phyloP scores from a whole-genome alignment of 2,797 vertebrate genomes.

The Heteromormyrus szaboi region DNA sequence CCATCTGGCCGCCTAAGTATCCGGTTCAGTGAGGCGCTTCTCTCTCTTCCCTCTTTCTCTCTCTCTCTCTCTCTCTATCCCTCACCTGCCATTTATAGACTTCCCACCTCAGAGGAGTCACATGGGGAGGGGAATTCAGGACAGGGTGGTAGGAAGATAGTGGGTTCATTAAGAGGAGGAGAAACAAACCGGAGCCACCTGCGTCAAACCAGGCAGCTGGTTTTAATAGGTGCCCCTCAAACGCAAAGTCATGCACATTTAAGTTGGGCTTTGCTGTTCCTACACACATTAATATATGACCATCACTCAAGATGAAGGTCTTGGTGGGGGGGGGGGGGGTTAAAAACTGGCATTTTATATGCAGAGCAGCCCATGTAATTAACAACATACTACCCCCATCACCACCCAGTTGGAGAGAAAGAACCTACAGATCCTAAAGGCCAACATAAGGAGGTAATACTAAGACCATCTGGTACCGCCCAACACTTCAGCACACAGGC shows the following conservation, averaged over 20 bases:
- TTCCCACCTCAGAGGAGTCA: not conserved
- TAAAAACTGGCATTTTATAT: not conserved
- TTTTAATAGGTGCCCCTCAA: not conserved
- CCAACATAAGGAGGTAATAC: not conserved
- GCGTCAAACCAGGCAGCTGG: not conserved
- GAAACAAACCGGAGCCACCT: not conserved
- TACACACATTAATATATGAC: not conserved
- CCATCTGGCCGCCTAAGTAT: not conserved
- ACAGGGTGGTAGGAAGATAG: not conserved
- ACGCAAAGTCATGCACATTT: not conserved
- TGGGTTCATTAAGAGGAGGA: not conserved
- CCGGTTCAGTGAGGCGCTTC: not conserved
- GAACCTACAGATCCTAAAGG: not conserved
- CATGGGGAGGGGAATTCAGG: not conserved
- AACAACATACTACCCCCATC: constrained; percentile 21
- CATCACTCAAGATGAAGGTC: not conserved
- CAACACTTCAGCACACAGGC: not conserved
- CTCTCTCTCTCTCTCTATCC: not conserved
- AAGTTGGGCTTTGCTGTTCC: not conserved
- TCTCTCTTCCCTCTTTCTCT: not conserved
- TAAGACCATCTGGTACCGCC: not conserved
- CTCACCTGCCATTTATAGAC: not conserved
- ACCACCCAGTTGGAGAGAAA: not conserved
- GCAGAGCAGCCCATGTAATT: constrained; percentile 16
- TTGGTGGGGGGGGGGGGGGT: not conserved